Conservation (phyloP, 2,888 invertebrate species). For the Listrodromus nycthemerus region DNA sequence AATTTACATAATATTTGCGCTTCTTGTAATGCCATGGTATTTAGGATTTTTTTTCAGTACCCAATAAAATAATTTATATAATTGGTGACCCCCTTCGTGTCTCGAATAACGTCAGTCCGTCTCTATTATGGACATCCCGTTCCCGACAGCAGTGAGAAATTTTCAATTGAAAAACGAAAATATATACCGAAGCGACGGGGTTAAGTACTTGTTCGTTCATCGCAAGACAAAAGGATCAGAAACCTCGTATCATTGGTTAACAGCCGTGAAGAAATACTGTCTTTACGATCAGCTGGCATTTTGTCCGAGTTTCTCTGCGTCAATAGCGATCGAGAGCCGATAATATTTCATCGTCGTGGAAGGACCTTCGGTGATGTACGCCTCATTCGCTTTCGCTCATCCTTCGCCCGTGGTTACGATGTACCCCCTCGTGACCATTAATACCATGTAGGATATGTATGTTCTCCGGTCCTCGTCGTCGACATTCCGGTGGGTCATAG, state of each 20-base stretch:
- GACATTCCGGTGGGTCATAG: slow-evolving; percentile 80
- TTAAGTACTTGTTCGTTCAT: too few species aligned
- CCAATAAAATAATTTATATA: too few species aligned
- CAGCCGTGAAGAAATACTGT: not conserved
- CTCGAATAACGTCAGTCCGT: too few species aligned
- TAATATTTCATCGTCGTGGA: not conserved
- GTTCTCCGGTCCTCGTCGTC: slow-evolving; percentile 63
- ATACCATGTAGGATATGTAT: slow-evolving; percentile 57
- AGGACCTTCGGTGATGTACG: slow-evolving; percentile 46
- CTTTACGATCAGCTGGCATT: not conserved
- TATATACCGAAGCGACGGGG: too few species aligned
- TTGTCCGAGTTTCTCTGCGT: not conserved
- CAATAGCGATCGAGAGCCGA: not conserved
- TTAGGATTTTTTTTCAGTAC: too few species aligned
- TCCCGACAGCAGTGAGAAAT: too few species aligned
- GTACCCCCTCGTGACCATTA: slow-evolving; percentile 49
- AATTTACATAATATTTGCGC: too few species aligned
- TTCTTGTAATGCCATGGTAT: too few species aligned
- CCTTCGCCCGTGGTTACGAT: slow-evolving; percentile 23
- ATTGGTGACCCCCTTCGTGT: too few species aligned
- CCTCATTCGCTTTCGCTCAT: slow-evolving; percentile 36
- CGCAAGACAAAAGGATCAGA: not conserved
- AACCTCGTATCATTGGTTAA: not conserved
- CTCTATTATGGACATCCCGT: too few species aligned
- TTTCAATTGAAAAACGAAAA: too few species aligned